Conservation (phyloP, 2,113 vertebrate genomes). For the Cygnus buccinator region DNA sequence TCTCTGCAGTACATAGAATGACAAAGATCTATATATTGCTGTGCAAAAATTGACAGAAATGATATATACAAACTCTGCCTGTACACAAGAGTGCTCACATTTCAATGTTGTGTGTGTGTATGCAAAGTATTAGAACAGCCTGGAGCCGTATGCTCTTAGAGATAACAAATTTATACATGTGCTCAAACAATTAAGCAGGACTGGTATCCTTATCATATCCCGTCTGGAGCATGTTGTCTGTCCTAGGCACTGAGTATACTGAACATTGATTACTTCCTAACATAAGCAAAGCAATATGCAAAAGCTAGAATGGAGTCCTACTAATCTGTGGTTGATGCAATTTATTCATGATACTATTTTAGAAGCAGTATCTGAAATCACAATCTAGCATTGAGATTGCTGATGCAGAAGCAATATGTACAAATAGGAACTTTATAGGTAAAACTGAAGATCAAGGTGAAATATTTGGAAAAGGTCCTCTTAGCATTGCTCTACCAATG, state of each 20-base stretch:
- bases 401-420: background rate
- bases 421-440: background rate
- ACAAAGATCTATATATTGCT: background rate
- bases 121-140: background rate
- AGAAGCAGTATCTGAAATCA: background rate
- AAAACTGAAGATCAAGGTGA: background rate
- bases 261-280: background rate
- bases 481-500: background rate
- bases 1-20: background rate
- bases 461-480: background rate
- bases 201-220: background rate
- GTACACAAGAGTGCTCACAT: fast-evolving
- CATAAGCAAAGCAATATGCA: background rate
- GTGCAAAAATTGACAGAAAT: background rate
- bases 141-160: background rate
- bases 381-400: background rate
- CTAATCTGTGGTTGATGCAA: background rate
- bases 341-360: background rate
- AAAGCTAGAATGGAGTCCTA: background rate
- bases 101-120: background rate
- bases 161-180: background rate
- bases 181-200: background rate
- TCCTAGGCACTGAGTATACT: background rate
- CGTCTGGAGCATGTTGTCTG: background rate
- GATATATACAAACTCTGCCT: background rate